Base-by-base conservation (phyloP, 2,113 vertebrate genomes). In the Sisor rabdophorus region DNA sequence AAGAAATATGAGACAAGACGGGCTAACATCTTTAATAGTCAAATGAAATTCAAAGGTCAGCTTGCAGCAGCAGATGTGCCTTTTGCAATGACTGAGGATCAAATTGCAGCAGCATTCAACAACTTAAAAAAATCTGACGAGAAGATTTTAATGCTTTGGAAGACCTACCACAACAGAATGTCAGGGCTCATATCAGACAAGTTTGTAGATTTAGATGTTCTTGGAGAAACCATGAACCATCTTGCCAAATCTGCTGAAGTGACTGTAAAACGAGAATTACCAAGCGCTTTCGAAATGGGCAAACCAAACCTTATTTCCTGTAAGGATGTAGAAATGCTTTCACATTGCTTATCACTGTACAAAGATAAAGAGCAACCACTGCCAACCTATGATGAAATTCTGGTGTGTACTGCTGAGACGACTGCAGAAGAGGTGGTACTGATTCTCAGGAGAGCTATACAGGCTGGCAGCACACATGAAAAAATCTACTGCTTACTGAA, bases 281-380 rank as follows among this genome's bases (percentile, higher is more conserved):
- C 91, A 0, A 58, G 3, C 1, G 88, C 89, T 20, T 87, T 94
- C 55, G 26, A 0, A 0, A 53, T 8, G 0, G 91, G 90, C 7
- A 89, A 77, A 80, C 93, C 93, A 73, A 94, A 94, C 82, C 90
- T 94, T 28, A 78, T 95, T 56, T 30, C 82, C 0, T 95, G 93
- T 15, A 86, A 86, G 80, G 86, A 58, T 65, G 79, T 86, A 0
- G 92, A 94, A 67, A 86, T 93, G 83, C 82, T 93, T 36, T 65
- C 75, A 79, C 65, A 0, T 85, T 88, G 1, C 81, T 89, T 2
- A 77, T 94, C 85, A 87, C 88, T 69, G 1, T 93, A 56, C 92
- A 93, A 79, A 88, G 88, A 82, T 71, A 85, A 84, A 0, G 0
- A 12, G 0, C 85, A 94, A 82, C 89, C 90, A 11, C 84, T 94